phyloP scores from a whole-genome alignment of 2,797 vertebrate species.

The Arctocebus calabarensis region DNA sequence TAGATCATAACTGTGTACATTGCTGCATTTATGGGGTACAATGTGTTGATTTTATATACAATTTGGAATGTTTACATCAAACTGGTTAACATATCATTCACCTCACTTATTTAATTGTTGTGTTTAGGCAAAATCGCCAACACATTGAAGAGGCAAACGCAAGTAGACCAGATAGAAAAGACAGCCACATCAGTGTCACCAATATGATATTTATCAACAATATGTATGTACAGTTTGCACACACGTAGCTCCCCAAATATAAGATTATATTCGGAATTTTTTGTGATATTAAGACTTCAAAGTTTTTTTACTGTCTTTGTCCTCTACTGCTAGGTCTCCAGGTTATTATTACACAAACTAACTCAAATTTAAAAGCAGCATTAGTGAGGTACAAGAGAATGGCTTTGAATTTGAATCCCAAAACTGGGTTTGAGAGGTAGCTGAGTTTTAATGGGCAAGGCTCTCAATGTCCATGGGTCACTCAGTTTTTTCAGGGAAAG shows the following conservation, averaged over 20 bases:
- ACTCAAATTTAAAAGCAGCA: background rate
- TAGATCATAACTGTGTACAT: too few species aligned
- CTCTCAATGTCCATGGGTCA: too few species aligned
- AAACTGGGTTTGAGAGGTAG: background rate
- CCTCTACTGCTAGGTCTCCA: background rate
- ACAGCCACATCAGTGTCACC: background rate
- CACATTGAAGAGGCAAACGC: background rate
- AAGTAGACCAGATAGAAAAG: background rate
- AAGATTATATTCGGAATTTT: background rate
- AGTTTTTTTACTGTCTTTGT: background rate
- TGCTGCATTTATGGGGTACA: too few species aligned
- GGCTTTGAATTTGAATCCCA: background rate
- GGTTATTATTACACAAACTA: background rate
- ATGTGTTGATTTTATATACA: too few species aligned
- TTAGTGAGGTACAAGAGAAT: accelerated
- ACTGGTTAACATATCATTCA: too few species aligned
- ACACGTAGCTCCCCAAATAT: background rate
- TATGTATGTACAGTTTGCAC: background rate
- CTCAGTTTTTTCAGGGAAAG: background rate
- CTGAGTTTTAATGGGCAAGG: background rate
- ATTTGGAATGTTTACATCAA: too few species aligned
- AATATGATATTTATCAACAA: background rate
- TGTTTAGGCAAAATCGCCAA: background rate
- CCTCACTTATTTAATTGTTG: too few species aligned
- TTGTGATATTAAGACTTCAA: background rate